phyloP scores from a whole-genome alignment of 1,140 invertebrate genomes.

The Stegodyphus dumicola region DNA sequence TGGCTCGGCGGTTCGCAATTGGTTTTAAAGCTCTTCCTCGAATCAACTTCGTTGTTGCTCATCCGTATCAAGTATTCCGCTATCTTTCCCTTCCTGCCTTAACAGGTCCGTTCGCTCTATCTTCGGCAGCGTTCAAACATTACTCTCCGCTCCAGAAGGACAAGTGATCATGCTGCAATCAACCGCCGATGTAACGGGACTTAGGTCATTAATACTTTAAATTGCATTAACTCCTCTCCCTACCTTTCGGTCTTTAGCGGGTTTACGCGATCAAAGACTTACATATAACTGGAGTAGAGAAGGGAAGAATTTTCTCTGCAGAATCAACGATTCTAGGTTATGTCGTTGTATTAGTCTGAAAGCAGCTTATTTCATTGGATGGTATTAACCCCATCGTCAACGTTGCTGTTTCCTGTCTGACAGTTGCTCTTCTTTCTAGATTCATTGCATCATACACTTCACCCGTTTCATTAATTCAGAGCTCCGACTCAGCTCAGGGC shows the following conservation, averaged over 20 bases:
- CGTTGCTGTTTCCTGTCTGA: constrained; percentile 3
- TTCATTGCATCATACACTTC: constrained; percentile 24
- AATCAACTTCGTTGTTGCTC: neutral
- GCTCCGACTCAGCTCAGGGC: constrained; percentile 37
- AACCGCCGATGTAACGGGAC: constrained; percentile 28
- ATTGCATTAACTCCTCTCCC: constrained; percentile 41
- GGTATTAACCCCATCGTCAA: constrained; percentile 42
- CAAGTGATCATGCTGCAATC: constrained; percentile 45
- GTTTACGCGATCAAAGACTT: constrained; percentile 51
- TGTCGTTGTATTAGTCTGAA: constrained; percentile 38
- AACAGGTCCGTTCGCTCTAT: neutral
- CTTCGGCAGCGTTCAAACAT: constrained; percentile 1
- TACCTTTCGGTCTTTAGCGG: constrained; percentile 8
- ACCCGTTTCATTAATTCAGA: constrained; percentile 42
- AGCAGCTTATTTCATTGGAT: constrained; percentile 29
- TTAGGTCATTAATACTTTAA: constrained; percentile 60
- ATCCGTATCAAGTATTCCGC: constrained; percentile 43
- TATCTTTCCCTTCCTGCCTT: constrained; percentile 17
- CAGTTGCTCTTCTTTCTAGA: constrained; percentile 38
- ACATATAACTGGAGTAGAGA: neutral
- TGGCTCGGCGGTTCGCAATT: constrained; percentile 33
- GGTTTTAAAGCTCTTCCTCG: constrained; percentile 40
- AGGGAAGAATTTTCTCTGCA: constrained; percentile 6
- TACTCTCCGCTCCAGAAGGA: constrained; percentile 9
- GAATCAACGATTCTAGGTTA: constrained; percentile 35